Evolutionary conservation across 2,888 invertebrate genomes (phyloP).

Genomic region (Drosophila tripunctata): DNA sequence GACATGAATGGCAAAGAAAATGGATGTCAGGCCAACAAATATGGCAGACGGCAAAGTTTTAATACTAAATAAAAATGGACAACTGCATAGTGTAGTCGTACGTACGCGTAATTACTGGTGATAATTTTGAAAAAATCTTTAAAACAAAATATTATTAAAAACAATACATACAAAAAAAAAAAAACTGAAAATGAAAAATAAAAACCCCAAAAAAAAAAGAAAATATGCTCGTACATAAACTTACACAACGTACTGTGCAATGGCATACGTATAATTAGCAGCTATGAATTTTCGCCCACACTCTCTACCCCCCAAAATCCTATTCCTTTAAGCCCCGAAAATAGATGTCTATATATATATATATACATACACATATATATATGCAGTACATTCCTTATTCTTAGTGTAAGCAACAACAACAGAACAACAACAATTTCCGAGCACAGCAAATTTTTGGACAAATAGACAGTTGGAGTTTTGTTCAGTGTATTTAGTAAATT

Average conservation of each 20-base stretch:
- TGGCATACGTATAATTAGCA: conserved; percentile 56
- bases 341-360: conserved; percentile 75
- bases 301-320: conserved; percentile 9
- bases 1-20: conserved; percentile 30
- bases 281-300: conserved; percentile 54
- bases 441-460: conserved; percentile 28
- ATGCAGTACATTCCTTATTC: conserved; percentile 54
- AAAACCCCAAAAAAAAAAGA: conserved; percentile 33
- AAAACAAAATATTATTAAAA: conserved; percentile 46
- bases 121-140: conserved; percentile 80
- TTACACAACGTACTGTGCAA: conserved; percentile 31
- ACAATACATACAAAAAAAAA: conserved; percentile 29
- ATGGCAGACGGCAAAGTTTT: conserved; percentile 42
- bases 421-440: conserved; percentile 25
- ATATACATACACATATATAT: conserved; percentile 47
- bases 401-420: conserved; percentile 30
- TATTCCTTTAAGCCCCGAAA: conserved; percentile 22
- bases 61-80: conserved; percentile 61
- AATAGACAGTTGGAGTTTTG: conserved; percentile 25
- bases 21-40: conserved; percentile 30
- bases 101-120: conserved; percentile 83
- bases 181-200: conserved; percentile 37
- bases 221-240: conserved; percentile 42
- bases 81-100: conserved; percentile 81
- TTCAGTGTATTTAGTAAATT: conserved; percentile 69